A percentile compares a stretch with the other conserved stretches of the same genome.
Evolutionary conservation across 2,113 vertebrate species (phyloP).

Genomic region (Callospermophilus lateralis): DNA sequence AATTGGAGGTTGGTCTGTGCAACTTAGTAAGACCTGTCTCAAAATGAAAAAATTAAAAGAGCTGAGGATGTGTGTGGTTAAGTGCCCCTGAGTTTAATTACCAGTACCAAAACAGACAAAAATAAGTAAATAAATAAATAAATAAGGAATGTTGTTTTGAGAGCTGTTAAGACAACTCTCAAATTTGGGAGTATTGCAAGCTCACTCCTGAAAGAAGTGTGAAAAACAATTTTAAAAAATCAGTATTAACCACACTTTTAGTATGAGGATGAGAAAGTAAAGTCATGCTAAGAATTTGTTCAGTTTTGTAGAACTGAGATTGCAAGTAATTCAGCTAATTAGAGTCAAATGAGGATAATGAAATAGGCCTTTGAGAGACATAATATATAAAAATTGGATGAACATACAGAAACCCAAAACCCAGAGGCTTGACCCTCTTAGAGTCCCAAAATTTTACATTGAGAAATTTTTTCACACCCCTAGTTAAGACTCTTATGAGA

Average conservation of each 20-base stretch:
- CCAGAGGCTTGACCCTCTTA: not conserved
- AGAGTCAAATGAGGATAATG: conserved; percentile 61
- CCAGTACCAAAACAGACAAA: no score
- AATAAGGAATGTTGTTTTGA: conserved; percentile 66
- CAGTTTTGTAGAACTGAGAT: conserved; percentile 69
- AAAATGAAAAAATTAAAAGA: no score
- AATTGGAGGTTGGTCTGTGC: no score
- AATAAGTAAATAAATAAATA: no score
- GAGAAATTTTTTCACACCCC: conserved; percentile 9
- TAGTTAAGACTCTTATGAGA: not conserved
- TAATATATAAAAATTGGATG: not conserved
- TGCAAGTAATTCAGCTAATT: conserved; percentile 73
- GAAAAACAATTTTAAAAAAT: conserved; percentile 75
- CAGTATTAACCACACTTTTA: conserved; percentile 57
- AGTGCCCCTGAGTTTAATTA: no score
- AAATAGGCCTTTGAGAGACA: conserved; percentile 28
- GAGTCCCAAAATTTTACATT: not conserved
- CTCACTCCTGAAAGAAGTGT: conserved; percentile 65
- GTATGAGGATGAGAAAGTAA: conserved; percentile 72
- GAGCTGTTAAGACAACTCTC: conserved; percentile 38
- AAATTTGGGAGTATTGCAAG: conserved; percentile 62
- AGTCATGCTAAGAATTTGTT: conserved; percentile 69
- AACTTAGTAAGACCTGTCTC: no score
- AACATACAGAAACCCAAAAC: not conserved
- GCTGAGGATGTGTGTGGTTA: no score